Evolutionary conservation across 2,113 vertebrate species (phyloP).

Genomic region (Caloenas nicobarica): DNA sequence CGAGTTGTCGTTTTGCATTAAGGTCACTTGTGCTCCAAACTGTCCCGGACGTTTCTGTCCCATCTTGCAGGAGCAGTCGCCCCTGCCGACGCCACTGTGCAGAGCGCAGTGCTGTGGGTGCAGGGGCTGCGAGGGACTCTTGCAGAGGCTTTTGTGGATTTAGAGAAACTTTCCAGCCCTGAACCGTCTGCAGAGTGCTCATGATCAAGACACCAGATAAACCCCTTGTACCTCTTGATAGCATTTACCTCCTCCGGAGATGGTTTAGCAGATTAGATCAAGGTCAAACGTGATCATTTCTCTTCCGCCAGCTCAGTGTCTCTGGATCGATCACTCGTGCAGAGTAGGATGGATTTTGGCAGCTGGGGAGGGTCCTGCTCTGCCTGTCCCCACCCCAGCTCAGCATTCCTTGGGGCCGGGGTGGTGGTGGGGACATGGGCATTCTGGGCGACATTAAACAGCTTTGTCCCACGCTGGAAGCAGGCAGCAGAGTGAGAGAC

Average conservation of each 20-base stretch:
- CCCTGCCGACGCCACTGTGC: rapidly evolving
- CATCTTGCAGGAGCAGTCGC: not conserved
- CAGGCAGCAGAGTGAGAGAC: not conserved
- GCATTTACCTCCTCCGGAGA: not conserved
- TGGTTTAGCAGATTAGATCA: not conserved
- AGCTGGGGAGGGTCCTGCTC: not conserved
- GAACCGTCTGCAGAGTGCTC: rapidly evolving
- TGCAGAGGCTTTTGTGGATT: not conserved
- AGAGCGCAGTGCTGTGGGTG: rapidly evolving
- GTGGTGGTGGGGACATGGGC: rapidly evolving
- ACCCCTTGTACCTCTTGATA: not conserved
- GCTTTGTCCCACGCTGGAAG: not conserved
- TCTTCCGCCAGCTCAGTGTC: not conserved
- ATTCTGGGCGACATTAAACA: not conserved
- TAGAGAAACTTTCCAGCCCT: not conserved
- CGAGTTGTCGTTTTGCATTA: not conserved
- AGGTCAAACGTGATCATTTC: not conserved
- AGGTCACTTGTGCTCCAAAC: not conserved
- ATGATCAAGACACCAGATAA: not conserved
- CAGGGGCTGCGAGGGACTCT: rapidly evolving
- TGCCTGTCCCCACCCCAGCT: rapidly evolving
- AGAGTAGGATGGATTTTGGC: not conserved
- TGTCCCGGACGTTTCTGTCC: not conserved
- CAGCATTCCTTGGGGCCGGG: rapidly evolving
- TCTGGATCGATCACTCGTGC: rapidly evolving